A percentile compares a stretch with the other conserved stretches of the same genome.
These are phyloP conservation scores for Boulengeromyrus knoepffleri DNA, from an alignment of 2,113 vertebrate genomes.

Conservation along the genomic window DNA sequence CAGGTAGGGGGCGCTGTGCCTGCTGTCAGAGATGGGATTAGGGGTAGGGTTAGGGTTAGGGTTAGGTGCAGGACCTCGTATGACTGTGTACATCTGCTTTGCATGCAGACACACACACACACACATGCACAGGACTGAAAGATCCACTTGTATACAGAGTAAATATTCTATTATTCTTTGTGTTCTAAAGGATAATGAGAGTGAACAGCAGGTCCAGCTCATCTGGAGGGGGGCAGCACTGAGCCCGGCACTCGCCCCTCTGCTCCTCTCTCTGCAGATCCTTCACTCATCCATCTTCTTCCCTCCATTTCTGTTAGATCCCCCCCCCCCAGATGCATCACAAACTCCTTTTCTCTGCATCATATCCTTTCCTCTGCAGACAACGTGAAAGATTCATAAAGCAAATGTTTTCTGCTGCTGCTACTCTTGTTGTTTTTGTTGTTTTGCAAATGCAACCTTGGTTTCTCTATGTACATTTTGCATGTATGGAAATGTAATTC, in stretches of 20 bases:
- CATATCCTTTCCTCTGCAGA: not conserved
- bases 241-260: not conserved
- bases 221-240: not conserved
- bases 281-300: conserved; percentile 33
- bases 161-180: conserved; percentile 14
- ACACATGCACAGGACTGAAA: conserved; percentile 3
- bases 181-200: not conserved
- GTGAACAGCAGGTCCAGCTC: conserved; percentile 3
- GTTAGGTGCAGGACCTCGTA: not conserved
- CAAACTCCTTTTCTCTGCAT: not conserved
- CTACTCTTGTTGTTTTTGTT: not conserved
- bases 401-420: not conserved
- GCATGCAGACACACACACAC: no score
- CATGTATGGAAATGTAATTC: not conserved
- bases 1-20: not conserved
- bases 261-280: conserved; percentile 28
- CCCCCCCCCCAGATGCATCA: not conserved
- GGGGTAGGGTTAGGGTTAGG: not conserved
- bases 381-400: not conserved
- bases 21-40: not conserved
- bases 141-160: conserved; percentile 9
- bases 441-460: not conserved
- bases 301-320: conserved; percentile 28
- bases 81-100: not conserved
- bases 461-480: not conserved